Evolutionary conservation across 2,113 vertebrate species (phyloP).

Genomic region (Rutilus rutilus): DNA sequence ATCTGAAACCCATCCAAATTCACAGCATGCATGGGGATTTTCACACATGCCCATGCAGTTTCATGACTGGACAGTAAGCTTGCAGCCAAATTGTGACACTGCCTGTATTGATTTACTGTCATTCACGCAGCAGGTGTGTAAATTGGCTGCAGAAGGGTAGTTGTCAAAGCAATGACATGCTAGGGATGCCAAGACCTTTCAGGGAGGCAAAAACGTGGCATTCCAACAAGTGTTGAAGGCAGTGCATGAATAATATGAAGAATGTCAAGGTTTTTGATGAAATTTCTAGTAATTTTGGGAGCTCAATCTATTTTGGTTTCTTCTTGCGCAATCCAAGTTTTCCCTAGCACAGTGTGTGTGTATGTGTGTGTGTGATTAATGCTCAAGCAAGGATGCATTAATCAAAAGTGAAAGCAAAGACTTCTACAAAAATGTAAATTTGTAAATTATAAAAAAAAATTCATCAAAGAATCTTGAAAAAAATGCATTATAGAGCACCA

Average conservation of each 20-base stretch:
- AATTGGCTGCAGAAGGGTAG: conserved; percentile 42
- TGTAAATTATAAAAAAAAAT: too few species aligned
- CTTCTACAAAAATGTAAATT: background rate
- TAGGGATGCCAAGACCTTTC: conserved; percentile 32
- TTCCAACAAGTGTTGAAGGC: conserved; percentile 17
- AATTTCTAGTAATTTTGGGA: background rate
- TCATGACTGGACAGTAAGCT: conserved; percentile 41
- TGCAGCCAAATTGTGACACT: conserved; percentile 22
- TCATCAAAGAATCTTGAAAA: too few species aligned
- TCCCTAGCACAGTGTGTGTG: background rate
- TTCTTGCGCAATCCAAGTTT: background rate
- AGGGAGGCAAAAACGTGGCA: conserved; percentile 16
- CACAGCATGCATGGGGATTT: conserved; percentile 25
- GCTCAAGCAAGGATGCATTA: too few species aligned
- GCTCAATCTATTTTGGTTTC: background rate
- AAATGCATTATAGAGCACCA: background rate
- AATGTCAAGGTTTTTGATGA: background rate
- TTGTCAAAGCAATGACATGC: conserved; percentile 38
- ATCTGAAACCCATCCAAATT: conserved; percentile 34
- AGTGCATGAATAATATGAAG: background rate
- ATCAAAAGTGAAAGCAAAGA: background rate
- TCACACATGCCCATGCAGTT: conserved; percentile 18
- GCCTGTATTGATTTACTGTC: conserved; percentile 53
- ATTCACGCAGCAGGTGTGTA: conserved; percentile 46
- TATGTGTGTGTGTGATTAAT: too few species aligned